Percentiles rank a stretch among this genome's conserved stretches.
phyloP scores from a whole-genome alignment of 35 echinoderm and acorn worm genomes.

The Apostichopus californicus region DNA sequence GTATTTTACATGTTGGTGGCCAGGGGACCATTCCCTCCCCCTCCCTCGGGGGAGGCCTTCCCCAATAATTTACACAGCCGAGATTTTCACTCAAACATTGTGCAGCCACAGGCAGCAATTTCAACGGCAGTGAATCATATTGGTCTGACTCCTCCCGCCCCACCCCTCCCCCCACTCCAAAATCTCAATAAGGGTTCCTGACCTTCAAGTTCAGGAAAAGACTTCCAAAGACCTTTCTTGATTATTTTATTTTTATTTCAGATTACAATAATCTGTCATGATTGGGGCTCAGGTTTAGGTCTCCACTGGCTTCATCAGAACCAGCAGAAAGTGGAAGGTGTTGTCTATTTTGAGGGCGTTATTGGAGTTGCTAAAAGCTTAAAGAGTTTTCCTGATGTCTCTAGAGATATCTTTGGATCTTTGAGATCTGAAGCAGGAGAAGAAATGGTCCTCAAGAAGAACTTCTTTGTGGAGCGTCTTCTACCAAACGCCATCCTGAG shows the following conservation, averaged over 20 bases:
- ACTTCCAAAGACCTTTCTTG: neutral
- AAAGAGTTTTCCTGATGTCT: conserved; percentile 69
- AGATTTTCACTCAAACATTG: too few species aligned
- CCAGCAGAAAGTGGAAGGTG: conserved; percentile 60
- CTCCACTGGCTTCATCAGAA: conserved; percentile 80
- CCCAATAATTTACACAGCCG: too few species aligned
- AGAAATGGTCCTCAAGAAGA: conserved; percentile 89
- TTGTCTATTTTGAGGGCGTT: conserved; percentile 48
- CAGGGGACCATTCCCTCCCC: too few species aligned
- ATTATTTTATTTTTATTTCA: neutral
- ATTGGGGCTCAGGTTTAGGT: conserved; percentile 90
- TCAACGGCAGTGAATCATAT: too few species aligned
- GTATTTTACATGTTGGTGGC: too few species aligned
- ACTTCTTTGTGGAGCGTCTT: conserved; percentile 81
- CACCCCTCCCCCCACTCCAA: too few species aligned
- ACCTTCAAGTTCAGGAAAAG: too few species aligned
- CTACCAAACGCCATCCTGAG: conserved; percentile 71
- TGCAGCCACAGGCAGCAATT: too few species aligned
- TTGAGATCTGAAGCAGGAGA: conserved; percentile 82
- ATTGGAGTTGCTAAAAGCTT: conserved; percentile 49
- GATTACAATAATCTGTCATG: conserved; percentile 75
- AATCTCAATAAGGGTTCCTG: too few species aligned
- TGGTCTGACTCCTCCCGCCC: too few species aligned
- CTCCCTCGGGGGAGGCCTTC: too few species aligned
- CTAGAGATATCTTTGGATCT: conserved; percentile 68